phyloP scores from a whole-genome alignment of 1,140 invertebrate species.

The Drosophila varians region DNA sequence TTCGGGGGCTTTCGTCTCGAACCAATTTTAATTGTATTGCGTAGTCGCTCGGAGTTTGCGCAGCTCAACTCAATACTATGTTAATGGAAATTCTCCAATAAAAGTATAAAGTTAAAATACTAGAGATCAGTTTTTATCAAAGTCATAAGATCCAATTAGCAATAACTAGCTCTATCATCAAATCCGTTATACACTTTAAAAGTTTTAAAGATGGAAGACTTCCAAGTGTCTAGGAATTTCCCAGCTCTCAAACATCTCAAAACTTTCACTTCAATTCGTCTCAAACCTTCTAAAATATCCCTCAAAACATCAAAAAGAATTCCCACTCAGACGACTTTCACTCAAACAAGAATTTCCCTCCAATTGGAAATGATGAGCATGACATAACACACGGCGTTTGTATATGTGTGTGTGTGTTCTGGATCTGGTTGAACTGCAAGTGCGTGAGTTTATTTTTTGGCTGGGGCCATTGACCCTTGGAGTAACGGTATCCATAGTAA shows the following conservation, averaged over 20 bases:
- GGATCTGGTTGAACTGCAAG: slow-evolving; percentile 44
- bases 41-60: slow-evolving; percentile 73
- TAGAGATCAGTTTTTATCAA: not conserved
- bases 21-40: slow-evolving; percentile 72
- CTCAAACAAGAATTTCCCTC: slow-evolving; percentile 32
- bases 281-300: slow-evolving; percentile 2
- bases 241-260: not conserved
- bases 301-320: slow-evolving; percentile 4
- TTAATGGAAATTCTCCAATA: slow-evolving; percentile 21
- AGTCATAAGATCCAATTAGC: not conserved
- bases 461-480: slow-evolving; percentile 67
- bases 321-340: slow-evolving; percentile 39
- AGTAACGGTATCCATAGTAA: slow-evolving; percentile 79
- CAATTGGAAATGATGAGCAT: slow-evolving; percentile 49
- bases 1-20: slow-evolving; percentile 22
- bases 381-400: slow-evolving; percentile 62
- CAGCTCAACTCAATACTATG: slow-evolving; percentile 47
- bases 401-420: slow-evolving; percentile 7
- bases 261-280: not conserved
- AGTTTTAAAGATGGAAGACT: not conserved
- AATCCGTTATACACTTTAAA: not conserved
- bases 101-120: too few species aligned
- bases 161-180: not conserved
- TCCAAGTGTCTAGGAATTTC: not conserved
- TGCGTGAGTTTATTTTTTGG: slow-evolving; percentile 36